Evolutionary conservation across 2,888 invertebrate species (phyloP).

Genomic region (Prosopocoilus inquinatus): DNA sequence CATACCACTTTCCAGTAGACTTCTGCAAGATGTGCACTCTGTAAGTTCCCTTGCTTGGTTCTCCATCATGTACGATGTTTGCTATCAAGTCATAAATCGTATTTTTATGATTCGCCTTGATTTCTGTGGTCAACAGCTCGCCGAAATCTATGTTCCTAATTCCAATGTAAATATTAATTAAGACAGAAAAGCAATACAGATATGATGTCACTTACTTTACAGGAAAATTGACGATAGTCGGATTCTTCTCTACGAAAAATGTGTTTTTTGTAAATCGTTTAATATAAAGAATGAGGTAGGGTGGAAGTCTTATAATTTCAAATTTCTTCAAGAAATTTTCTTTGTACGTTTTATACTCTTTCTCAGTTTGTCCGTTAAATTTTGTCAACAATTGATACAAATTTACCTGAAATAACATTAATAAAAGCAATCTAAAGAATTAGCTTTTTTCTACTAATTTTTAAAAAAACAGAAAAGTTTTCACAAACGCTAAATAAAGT

Average conservation of each 20-base stretch:
- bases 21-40: constrained; percentile 91
- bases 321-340: constrained; percentile 97
- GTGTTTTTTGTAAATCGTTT: constrained; percentile 99
- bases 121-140: constrained; percentile 86
- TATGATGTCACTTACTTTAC: constrained; percentile 77
- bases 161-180: not conserved
- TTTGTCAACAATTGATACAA: constrained; percentile 90
- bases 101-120: constrained; percentile 71
- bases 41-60: constrained; percentile 92
- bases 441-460: not conserved
- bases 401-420: constrained; percentile 72
- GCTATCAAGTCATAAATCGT: constrained; percentile 97
- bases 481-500: not conserved
- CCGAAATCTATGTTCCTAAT: constrained; percentile 93
- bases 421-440: too few species aligned
- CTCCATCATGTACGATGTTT: constrained; percentile 98
- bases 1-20: constrained; percentile 80
- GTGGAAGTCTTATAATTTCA: constrained; percentile 90
- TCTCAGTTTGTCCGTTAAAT: constrained; percentile 93
- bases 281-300: constrained; percentile 93
- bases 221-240: constrained; percentile 99
- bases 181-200: not conserved
- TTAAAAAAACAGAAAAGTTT: not conserved
- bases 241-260: constrained; percentile 98
- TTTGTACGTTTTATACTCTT: constrained; percentile 99